Conservation (phyloP, 1,140 invertebrate species). For the Aphis gossypii region DNA sequence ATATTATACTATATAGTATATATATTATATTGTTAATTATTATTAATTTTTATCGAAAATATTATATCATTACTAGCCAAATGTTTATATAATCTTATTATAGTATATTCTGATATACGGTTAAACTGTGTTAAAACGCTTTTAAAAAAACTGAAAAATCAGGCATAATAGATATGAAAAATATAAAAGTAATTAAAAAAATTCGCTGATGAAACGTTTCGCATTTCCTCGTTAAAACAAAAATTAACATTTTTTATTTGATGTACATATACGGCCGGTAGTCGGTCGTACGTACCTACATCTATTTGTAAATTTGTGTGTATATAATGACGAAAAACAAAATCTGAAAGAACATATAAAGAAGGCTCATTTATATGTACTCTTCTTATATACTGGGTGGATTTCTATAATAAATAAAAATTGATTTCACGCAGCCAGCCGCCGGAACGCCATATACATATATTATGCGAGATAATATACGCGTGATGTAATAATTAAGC, state of each 20-base stretch:
- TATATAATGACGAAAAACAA: background rate
- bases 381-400: background rate
- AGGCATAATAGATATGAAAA: background rate
- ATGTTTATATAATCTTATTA: background rate
- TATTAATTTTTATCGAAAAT: no score
- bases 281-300: background rate
- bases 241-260: background rate
- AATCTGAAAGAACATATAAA: background rate
- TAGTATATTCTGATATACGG: background rate
- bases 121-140: background rate
- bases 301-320: background rate
- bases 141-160: background rate
- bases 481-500: no score
- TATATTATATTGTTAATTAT: no score
- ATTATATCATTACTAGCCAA: no score
- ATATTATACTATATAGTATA: no score
- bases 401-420: conserved; percentile 11
- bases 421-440: background rate
- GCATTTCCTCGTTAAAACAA: background rate
- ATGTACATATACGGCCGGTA: background rate
- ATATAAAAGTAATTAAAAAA: background rate
- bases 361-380: background rate
- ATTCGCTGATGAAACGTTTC: background rate
- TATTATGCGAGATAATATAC: background rate
- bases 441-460: background rate